A percentile compares a stretch with the other conserved stretches of the same genome.
Evolutionary conservation across 2,797 vertebrate species (phyloP).

Genomic region (Protosalanx chinensis): DNA sequence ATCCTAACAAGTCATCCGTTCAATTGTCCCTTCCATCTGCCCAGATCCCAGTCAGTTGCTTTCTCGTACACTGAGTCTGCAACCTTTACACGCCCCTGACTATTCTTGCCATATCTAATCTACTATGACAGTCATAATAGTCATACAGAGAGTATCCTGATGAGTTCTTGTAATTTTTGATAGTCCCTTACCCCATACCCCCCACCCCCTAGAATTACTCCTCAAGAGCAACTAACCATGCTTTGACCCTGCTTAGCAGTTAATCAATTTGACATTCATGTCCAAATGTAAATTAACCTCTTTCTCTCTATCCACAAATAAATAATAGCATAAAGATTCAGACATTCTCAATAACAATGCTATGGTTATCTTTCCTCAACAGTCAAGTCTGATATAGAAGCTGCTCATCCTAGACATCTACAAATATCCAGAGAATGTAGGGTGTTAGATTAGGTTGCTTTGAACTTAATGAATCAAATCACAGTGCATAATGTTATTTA

Average conservation of each 20-base stretch:
- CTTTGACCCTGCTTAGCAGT: neutral
- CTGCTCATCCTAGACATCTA: neutral
- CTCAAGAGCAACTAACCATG: neutral
- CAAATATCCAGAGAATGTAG: neutral
- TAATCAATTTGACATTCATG: neutral
- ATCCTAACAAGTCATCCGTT: neutral
- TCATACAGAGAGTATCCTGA: neutral
- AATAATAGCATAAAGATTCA: neutral
- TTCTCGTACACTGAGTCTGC: constrained; percentile 17
- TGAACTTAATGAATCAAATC: too few species aligned
- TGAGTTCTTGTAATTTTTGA: neutral
- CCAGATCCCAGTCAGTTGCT: neutral
- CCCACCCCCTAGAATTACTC: too few species aligned
- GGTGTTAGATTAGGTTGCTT: too few species aligned
- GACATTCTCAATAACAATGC: neutral
- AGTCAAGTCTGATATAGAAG: neutral
- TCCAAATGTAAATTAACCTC: neutral
- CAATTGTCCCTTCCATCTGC: neutral
- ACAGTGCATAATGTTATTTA: too few species aligned
- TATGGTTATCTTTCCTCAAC: too few species aligned
- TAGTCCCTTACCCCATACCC: too few species aligned
- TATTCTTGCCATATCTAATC: constrained; percentile 2
- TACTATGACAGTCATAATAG: neutral
- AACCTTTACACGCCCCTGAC: constrained; percentile 49
- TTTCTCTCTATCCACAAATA: neutral